Conservation (phyloP, 2,888 invertebrate species). For the Morpho deidamia region DNA sequence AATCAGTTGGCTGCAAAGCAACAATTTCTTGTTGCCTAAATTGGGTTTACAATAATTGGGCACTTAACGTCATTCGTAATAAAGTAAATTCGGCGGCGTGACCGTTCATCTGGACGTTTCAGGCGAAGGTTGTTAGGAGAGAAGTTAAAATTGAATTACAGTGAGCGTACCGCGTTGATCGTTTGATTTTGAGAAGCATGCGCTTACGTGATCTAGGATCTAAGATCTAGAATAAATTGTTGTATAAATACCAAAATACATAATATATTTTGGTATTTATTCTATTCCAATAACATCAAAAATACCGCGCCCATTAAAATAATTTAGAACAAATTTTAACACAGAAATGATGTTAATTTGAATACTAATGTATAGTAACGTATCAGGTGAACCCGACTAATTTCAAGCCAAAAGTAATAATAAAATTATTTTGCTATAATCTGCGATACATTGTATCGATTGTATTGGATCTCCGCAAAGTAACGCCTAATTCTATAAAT, state of each 20-base stretch:
- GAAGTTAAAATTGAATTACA: conserved; percentile 60
- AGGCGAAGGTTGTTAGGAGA: conserved; percentile 56
- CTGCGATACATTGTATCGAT: too few relatives aligned
- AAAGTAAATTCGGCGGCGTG: conserved; percentile 58
- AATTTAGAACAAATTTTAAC: too few relatives aligned
- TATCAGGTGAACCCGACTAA: too few relatives aligned
- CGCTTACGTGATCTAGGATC: neutral
- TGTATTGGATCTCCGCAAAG: too few relatives aligned
- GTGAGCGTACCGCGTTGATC: conserved; percentile 35
- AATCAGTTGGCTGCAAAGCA: conserved; percentile 43
- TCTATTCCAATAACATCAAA: neutral
- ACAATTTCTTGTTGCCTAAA: conserved; percentile 45
- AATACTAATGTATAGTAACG: too few relatives aligned
- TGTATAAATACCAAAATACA: neutral
- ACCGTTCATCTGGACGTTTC: conserved; percentile 59
- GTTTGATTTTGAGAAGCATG: conserved; percentile 11
- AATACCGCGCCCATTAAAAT: too few relatives aligned
- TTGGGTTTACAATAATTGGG: conserved; percentile 39
- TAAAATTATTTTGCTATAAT: too few relatives aligned
- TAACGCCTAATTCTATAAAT: too few relatives aligned
- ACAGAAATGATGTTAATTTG: too few relatives aligned
- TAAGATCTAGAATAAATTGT: neutral
- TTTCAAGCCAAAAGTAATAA: too few relatives aligned
- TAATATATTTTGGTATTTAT: too few relatives aligned
- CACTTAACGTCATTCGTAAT: conserved; percentile 59